Base-by-base conservation (phyloP, 2,888 invertebrate species). In the Julus scandinavius region DNA sequence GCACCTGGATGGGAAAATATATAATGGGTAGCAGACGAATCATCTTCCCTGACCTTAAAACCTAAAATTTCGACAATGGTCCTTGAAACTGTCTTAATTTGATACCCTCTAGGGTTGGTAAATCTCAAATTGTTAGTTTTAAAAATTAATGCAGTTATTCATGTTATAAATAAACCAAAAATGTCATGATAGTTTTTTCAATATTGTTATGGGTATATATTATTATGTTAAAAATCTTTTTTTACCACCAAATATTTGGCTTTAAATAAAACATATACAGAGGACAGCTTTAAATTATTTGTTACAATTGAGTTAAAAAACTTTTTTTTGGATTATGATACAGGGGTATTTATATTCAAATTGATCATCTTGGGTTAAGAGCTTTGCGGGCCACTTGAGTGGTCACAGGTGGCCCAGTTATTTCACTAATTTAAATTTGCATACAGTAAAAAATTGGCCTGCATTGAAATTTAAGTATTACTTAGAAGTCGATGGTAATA, bases 11-110 rank as follows among this genome's bases (percentile, higher is more conserved):
- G 54, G 13, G 72, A 29, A 72, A 72, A 72, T 3, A 7, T 45
- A 29, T 11, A 7, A n/a, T n/a, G 72, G 72, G 11, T 29, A 29
- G 17, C 54, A 13, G 9, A 72, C 13, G 72, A 29, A 72, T 72
- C 11, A 72, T n/a, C 72, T 29, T 72, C 72, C 9, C 29, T 72
- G 72, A 72, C 72, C 72, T 72, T 72, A 72, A 72, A 72, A 72
- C 72, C 72, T 29, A 72, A 29, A 72, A 72, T 72, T 29, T 72
- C 9, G 72, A 72, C 72, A 72, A 72, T 72, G 72, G 72, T 72
- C 72, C 72, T 72, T 72, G 72, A 72, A 72, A 72, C 11, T 3
- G 29, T 29, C 72, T n/a, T 29, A 72, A 72, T 11, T 72, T n/a
- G 72, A 72, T 29, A 29, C 9, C n/a, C 29, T 72, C 29, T 11